Evolutionary conservation across 2,113 vertebrate genomes (phyloP).

Genomic region (Myiopsitta monachus): DNA sequence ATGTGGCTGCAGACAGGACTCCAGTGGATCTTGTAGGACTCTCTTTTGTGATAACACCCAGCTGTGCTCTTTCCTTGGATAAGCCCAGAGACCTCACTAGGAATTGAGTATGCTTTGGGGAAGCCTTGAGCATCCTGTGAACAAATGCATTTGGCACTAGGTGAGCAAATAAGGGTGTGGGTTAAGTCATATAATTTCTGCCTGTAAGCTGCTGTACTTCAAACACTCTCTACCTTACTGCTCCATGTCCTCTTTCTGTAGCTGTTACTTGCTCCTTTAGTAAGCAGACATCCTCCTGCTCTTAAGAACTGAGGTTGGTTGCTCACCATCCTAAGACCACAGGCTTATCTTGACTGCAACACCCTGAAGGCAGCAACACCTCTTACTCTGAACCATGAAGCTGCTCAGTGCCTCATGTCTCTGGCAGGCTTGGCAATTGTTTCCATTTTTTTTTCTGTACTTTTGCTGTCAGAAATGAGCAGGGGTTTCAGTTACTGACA

Average conservation of each 20-base stretch:
- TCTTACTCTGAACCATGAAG: neutral
- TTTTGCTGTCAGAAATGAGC: neutral
- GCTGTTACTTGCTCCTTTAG: neutral
- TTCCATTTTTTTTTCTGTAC: neutral
- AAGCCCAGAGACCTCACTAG: neutral
- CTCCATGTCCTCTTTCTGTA: neutral
- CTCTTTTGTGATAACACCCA: neutral
- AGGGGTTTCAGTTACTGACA: conserved; percentile 12
- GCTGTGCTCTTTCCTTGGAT: neutral
- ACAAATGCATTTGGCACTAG: neutral
- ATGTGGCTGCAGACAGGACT: fast-evolving
- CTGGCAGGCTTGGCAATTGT: neutral
- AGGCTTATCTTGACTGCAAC: neutral
- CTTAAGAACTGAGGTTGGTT: neutral
- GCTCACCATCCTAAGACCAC: neutral
- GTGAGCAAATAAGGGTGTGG: neutral
- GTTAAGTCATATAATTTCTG: neutral
- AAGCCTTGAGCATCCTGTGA: neutral
- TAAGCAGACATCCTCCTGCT: fast-evolving
- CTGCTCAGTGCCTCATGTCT: neutral
- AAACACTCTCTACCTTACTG: neutral
- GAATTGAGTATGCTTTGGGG: neutral
- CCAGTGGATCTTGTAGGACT: neutral
- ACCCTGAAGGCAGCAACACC: neutral
- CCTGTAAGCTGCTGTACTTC: neutral